Base-by-base conservation (phyloP, 2,797 vertebrate species). In the Xenopus petersii region DNA sequence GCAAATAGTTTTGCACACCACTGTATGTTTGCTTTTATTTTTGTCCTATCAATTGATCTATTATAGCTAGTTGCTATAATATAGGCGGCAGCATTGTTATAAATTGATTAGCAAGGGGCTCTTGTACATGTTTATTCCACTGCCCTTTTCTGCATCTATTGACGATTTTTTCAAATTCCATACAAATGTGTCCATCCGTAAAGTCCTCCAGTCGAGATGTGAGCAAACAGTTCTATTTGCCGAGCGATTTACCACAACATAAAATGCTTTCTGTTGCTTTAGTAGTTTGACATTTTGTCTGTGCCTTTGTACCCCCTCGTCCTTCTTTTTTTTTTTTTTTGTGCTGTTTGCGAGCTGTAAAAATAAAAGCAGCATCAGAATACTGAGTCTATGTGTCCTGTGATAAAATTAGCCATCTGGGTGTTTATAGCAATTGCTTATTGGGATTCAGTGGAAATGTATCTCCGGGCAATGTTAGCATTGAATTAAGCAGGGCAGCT, bases 351-450 rank as follows among this genome's bases (percentile, higher is more conserved):
- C 4, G 63, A 83, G 80, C 77, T 71, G 15, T 2, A 71, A 81
- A 64, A 73, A 76, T 71, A 33, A 0, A 49, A 75, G 77, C 73
- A 42, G 73, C 47, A 1, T 70, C 60, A 70, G 48, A 64, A 80
- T 82, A 58, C 51, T 33, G 80, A 75, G 81, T 79, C 80, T 70
- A 79, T 73, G 73, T 82, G 86, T 86, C 86, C 87, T 83, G 75
- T 5, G 74, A 84, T 85, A 80, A 83, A 83, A 82, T 81, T 72
- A 82, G 75, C 88, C 87, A 82, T 86, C 86, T 87, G 87, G 84
- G 83, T 80, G 81, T 84, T 88, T 81, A 75, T 71, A 30, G 84
- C 77, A 74, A 67, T 75, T 70, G 82, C 83, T 71, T 73, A 62
- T 71, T 83, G 84, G 85, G 83, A 81, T 81, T 81, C 71, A 48